Conservation (phyloP, 2,888 invertebrate species). For the Heliconius sara region DNA sequence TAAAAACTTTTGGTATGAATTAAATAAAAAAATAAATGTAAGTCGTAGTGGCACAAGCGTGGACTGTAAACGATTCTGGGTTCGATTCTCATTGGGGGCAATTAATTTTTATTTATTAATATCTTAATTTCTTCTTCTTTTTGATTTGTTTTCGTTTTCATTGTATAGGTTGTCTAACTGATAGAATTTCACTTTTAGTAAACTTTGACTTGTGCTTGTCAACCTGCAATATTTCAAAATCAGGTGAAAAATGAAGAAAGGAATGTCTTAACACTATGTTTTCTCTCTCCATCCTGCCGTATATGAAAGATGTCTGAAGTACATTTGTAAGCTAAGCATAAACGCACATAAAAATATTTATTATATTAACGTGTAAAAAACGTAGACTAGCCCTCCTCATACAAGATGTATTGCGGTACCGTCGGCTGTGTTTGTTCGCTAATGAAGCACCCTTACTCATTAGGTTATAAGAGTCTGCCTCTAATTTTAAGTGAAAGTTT, state of each 20-base stretch:
- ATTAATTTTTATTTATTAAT: too few species aligned
- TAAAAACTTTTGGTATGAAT: conserved; percentile 37
- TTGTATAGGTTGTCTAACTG: conserved; percentile 68
- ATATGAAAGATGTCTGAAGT: not conserved
- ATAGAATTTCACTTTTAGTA: conserved; percentile 50
- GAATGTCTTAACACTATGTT: not conserved
- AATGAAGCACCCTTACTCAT: conserved; percentile 76
- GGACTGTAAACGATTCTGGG: too few species aligned
- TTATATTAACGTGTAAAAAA: not conserved
- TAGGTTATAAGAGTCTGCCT: conserved; percentile 59
- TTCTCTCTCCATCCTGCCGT: not conserved
- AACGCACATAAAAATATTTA: not conserved
- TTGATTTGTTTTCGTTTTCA: too few species aligned
- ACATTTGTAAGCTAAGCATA: not conserved
- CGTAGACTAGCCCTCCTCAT: conserved; percentile 67
- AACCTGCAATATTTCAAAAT: not conserved
- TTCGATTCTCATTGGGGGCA: too few species aligned
- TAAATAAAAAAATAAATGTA: not conserved
- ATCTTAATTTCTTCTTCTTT: too few species aligned
- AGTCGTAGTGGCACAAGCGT: too few species aligned
- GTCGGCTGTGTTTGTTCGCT: conserved; percentile 63
- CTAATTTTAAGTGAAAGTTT: conserved; percentile 21
- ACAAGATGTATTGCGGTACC: conserved; percentile 77
- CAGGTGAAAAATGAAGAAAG: not conserved
- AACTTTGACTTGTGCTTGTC: not conserved